phyloP scores from a whole-genome alignment of 2,113 vertebrate species.

The Menidia beryllina region DNA sequence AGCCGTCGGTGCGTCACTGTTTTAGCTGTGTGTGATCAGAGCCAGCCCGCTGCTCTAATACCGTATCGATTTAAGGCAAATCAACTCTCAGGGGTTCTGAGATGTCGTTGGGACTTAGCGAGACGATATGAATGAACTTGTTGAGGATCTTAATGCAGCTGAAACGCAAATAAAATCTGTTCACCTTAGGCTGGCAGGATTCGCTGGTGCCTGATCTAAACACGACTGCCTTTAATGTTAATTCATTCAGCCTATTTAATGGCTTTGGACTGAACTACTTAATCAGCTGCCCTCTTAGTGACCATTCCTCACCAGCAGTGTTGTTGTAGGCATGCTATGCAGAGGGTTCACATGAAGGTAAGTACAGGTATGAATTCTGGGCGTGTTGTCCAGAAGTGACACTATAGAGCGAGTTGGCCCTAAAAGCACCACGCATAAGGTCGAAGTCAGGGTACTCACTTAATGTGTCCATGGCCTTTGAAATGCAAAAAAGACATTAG shows the following conservation, averaged over 20 bases:
- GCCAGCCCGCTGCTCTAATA: not conserved
- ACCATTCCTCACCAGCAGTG: constrained; percentile 7
- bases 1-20: constrained; percentile 38
- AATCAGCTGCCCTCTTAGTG: constrained; percentile 22
- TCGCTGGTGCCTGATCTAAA: constrained; percentile 10
- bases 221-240: constrained; percentile 29
- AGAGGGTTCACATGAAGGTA: not conserved
- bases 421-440: too few relatives aligned
- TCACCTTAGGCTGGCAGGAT: constrained; percentile 5
- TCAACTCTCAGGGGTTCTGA: constrained; percentile 25
- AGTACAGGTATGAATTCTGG: too few relatives aligned
- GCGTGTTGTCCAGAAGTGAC: too few relatives aligned
- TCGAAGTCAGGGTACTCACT: too few relatives aligned
- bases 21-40: constrained; percentile 44
- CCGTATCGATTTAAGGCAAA: constrained; percentile 15
- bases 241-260: constrained; percentile 19
- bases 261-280: constrained; percentile 19
- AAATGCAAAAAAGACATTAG: too few relatives aligned
- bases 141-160: constrained; percentile 45
- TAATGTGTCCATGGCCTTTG: too few relatives aligned
- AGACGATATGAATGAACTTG: constrained; percentile 43
- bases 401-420: too few relatives aligned
- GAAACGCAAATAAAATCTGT: constrained; percentile 54
- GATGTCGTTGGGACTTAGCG: constrained; percentile 17
- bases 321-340: not conserved